phyloP scores from a whole-genome alignment of 2,113 vertebrate genomes.

The Cryptotis parvus region DNA sequence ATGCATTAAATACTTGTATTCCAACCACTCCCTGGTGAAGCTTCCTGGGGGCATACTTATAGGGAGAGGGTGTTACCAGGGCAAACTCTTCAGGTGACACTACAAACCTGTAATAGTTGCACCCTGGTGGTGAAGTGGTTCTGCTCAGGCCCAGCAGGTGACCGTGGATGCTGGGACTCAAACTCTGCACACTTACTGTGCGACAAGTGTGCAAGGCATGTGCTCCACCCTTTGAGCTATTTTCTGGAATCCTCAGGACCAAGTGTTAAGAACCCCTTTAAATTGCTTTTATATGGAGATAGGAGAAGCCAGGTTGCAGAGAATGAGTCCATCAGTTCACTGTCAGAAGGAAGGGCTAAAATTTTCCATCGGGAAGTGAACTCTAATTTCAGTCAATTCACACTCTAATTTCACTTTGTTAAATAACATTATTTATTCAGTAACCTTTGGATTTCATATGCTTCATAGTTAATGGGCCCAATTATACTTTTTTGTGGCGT shows the following conservation, averaged over 20 bases:
- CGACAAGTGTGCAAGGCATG: no score
- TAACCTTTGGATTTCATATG: constrained; percentile 59
- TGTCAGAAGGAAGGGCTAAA: background rate
- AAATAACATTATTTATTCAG: constrained; percentile 71
- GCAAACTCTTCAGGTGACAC: no score
- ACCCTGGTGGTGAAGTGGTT: no score
- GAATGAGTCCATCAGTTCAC: background rate
- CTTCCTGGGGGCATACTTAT: no score
- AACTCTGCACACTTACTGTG: no score
- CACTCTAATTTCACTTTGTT: constrained; percentile 59
- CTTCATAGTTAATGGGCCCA: constrained; percentile 70
- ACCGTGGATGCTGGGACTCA: no score
- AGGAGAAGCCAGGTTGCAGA: background rate
- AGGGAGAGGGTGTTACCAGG: background rate
- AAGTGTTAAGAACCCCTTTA: background rate
- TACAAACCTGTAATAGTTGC: no score
- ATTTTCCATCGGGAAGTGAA: constrained; percentile 51
- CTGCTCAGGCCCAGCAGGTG: no score
- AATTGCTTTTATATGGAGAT: background rate
- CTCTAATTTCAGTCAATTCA: constrained; percentile 35
- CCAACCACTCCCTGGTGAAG: background rate
- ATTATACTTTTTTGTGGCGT: constrained; percentile 61
- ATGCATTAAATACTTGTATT: no score
- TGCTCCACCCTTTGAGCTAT: no score
- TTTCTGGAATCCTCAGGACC: no score